These are phyloP conservation scores for Mercenaria mercenaria DNA, from an alignment of 1,140 invertebrate genomes.

Conservation along the genomic window DNA sequence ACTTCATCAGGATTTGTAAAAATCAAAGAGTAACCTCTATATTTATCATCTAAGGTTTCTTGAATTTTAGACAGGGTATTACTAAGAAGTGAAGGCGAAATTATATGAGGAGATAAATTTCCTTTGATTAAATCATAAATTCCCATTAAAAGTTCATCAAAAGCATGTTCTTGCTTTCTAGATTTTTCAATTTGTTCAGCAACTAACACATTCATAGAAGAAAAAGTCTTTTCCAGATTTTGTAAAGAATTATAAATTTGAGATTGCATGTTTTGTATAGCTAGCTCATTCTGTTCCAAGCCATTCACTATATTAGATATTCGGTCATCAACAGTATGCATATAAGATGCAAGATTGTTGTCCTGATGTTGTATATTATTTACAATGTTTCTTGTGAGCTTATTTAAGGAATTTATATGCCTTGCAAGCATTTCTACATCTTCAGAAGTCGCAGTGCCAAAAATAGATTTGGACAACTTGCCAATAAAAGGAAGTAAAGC, in stretches of 20 bases:
- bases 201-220: too few species aligned
- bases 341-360: neutral
- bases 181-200: too few species aligned
- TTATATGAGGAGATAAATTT: too few species aligned
- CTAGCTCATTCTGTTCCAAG: conserved; percentile 17
- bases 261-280: neutral
- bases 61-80: too few species aligned
- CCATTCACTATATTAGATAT: conserved; percentile 29
- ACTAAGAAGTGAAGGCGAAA: too few species aligned
- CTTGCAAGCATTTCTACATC: neutral
- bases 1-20: neutral
- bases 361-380: neutral
- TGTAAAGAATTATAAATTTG: conserved; percentile 25
- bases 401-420: conserved; percentile 30
- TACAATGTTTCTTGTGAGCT: neutral
- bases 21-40: too few species aligned
- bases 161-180: too few species aligned
- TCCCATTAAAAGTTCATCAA: too few species aligned
- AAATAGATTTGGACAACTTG: neutral
- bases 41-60: too few species aligned
- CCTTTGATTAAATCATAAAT: conserved; percentile 10
- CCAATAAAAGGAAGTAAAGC: neutral
- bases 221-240: too few species aligned
- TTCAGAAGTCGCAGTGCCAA: neutral
- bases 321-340: neutral